Base-by-base conservation (phyloP, 1,140 invertebrate species). In the Microplitis mediator region DNA sequence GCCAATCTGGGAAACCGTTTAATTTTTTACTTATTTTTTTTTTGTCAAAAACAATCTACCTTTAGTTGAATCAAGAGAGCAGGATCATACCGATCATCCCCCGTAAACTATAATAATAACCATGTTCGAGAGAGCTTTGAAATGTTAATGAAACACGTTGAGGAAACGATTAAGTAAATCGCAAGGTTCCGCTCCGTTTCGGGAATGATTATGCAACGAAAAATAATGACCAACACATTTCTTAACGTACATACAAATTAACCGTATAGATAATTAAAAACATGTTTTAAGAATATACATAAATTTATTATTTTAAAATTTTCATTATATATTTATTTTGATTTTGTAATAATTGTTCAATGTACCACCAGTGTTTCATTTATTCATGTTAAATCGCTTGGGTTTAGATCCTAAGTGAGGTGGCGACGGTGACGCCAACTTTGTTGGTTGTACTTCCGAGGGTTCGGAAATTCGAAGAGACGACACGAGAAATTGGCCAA, bases 381-480 rank as follows among this genome's bases (percentile, higher is more conserved):
- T 86, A 86, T 86, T 86, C 83, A 86, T 83, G 79, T 79, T 72
- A 70, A 73, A 78, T 79, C 77, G 79, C 63, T 76, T 74, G 75
- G 75, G 62, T 35, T 51, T n/a, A 14, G 23, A 14, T 51, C 65
- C 31, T 50, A 23, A 50, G 39, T 23, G 65, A 35, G 23, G 31
- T n/a, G 13, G 34, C 11, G 39, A 52, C 8, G 60, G 60, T n/a
- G 67, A 65, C 35, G 52, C 4, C 13, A 16, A 16, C 31, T 23
- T 31, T 16, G 8, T 35, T 16, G 39, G 11, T 52, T 16, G 62
- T 14, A 72, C 51, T 68, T 32, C 54, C 62, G 54, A 39, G 74
- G 74, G 67, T 76, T 76, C 69, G 72, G 54, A 74, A 76, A 76
- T 76, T 76, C 75, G 34, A 72, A 69, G 52, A 50, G 69, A 75